Evolutionary conservation across 2,797 vertebrate species (phyloP).

Genomic region (Cyprinella venusta): DNA sequence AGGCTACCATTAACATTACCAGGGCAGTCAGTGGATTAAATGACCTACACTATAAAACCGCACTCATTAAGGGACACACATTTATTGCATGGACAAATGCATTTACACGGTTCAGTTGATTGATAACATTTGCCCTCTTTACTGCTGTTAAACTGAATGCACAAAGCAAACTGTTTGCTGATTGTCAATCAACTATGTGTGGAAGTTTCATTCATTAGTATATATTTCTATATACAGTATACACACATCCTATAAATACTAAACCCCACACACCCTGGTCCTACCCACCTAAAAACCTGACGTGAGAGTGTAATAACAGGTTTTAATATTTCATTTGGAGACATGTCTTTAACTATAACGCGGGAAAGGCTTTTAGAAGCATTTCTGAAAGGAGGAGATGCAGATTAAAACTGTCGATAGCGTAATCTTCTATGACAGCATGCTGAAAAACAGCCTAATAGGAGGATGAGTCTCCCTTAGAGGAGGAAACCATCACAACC

Average conservation of each 20-base stretch:
- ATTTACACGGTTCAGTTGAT: background rate
- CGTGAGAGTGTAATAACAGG: slow-evolving; percentile 66
- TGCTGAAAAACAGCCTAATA: slow-evolving; percentile 70
- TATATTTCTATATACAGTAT: too few species aligned
- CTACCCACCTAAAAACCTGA: background rate
- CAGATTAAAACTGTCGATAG: slow-evolving; percentile 73
- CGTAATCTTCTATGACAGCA: slow-evolving; percentile 75
- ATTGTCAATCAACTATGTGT: too few species aligned
- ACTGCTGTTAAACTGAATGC: background rate
- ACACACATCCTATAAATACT: too few species aligned
- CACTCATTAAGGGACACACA: background rate
- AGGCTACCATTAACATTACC: background rate
- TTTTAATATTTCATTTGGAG: slow-evolving; percentile 75
- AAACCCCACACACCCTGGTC: too few species aligned
- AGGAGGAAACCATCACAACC: background rate
- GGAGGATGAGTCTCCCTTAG: slow-evolving; percentile 31
- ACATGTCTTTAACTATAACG: slow-evolving; percentile 71
- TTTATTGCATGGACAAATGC: background rate
- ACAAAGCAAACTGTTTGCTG: too few species aligned
- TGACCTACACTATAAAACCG: too few species aligned
- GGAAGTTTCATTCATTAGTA: too few species aligned
- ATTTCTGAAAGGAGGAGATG: slow-evolving; percentile 67
- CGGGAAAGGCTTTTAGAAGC: slow-evolving; percentile 71
- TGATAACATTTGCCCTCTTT: background rate
- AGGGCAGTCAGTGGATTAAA: background rate